These are phyloP conservation scores for Laupala kohalensis DNA, from an alignment of 1,140 invertebrate genomes.

Conservation along the genomic window DNA sequence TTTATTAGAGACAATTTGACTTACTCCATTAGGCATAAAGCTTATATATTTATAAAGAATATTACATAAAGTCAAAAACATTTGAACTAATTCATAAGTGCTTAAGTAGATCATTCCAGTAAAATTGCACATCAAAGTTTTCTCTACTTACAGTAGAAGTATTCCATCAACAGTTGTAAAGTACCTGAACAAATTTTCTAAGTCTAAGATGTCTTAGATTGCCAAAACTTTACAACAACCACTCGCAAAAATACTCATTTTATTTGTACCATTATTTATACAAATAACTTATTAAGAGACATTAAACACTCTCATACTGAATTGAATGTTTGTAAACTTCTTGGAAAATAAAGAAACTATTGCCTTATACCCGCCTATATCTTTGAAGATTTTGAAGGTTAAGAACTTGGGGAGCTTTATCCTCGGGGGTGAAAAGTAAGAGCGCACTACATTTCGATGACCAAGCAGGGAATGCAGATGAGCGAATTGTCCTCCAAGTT, in stretches of 20 bases:
- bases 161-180: too few relatives aligned
- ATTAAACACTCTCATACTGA: not conserved
- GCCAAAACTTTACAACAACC: not conserved
- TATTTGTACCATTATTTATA: not conserved
- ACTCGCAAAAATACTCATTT: not conserved
- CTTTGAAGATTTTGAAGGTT: not conserved
- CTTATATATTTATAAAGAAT: not conserved
- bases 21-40: not conserved
- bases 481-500: not conserved
- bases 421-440: not conserved
- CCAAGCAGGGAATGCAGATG: constrained; percentile 9
- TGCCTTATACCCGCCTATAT: not conserved
- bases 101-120: not conserved
- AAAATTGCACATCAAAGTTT: not conserved
- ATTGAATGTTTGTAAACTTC: not conserved
- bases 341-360: not conserved
- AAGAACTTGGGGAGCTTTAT: not conserved
- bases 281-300: not conserved
- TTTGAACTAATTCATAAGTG: not conserved
- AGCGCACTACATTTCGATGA: not conserved
- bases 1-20: not conserved
- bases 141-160: not conserved
- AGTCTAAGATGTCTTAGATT: not conserved
- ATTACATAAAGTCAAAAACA: not conserved
- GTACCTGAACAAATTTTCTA: not conserved